Percentiles rank a stretch among this genome's conserved stretches.
These are phyloP conservation scores for Spea multiplicata DNA, from an alignment of 2,113 vertebrate genomes.

Conservation along the genomic window DNA sequence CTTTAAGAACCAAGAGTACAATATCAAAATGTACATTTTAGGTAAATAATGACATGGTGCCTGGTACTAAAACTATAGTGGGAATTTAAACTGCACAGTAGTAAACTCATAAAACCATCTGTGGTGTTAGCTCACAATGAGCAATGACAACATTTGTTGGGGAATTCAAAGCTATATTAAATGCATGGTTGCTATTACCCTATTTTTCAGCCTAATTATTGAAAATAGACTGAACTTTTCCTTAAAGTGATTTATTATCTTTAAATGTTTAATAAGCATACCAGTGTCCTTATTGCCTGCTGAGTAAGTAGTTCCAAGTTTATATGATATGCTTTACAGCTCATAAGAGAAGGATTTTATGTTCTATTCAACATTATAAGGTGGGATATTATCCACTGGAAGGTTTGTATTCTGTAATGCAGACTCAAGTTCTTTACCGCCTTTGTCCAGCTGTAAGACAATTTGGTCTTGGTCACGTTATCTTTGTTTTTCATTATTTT, in stretches of 20 bases:
- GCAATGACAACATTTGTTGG: neutral
- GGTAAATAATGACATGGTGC: constrained; percentile 9
- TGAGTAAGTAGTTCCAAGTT: constrained; percentile 10
- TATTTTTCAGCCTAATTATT: constrained; percentile 36
- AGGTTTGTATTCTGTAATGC: too few species aligned
- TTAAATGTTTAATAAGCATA: constrained; percentile 26
- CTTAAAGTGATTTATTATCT: constrained; percentile 16
- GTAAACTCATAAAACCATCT: constrained; percentile 6
- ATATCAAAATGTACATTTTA: constrained; percentile 19
- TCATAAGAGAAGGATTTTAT: constrained; percentile 15
- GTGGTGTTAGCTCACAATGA: constrained; percentile 23
- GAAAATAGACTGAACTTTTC: constrained; percentile 8
- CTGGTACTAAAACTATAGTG: neutral
- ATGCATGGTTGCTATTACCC: constrained; percentile 1
- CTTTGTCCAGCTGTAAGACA: too few species aligned
- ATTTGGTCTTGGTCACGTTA: too few species aligned
- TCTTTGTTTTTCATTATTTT: too few species aligned
- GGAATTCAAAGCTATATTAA: constrained; percentile 8
- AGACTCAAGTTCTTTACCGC: too few species aligned
- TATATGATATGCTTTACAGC: constrained; percentile 3
- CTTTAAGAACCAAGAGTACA: constrained; percentile 8
- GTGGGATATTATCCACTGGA: neutral
- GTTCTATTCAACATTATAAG: neutral
- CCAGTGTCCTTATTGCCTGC: constrained; percentile 10
- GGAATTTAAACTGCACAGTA: neutral